Evolutionary conservation across 1,140 invertebrate genomes (phyloP), one percentile per base, ranked within the genome.

Genomic region (Magallana ariakensis): DNA sequence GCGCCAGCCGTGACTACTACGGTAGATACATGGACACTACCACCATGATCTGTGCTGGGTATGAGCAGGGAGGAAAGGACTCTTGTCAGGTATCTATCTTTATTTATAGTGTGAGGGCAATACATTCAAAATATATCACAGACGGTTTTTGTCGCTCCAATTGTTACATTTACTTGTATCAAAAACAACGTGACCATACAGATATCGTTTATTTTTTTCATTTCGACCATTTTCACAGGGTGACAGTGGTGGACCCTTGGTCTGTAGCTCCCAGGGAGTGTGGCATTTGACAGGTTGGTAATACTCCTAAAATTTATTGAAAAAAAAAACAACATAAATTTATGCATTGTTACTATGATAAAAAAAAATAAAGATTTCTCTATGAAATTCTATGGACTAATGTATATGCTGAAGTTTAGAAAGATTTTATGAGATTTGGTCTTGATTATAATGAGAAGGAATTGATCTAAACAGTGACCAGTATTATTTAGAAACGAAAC

Each of bases 41-140:
- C 6, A 87, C 86, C 46, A 87, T 87, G 86, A 80, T 87, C 57
- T 87, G 86, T 84, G 86, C 86, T 57, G 86, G 86, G 5, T 87
- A 75, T 58, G 33, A 66, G 58, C 60, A 84, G n/a, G 86, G 86
- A 1, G 86, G 86, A 46, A 87, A 80, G 54, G 86, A 87, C 62
- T 84, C 86, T 13, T 87, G 86, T 84, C 86, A 87, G 62, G 86
- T 87, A 84, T 9, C 19, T 19, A 62, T 5, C 60, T 3, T 16
- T 62, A 2, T 62, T 62, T 19, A 16, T 62, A 62, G 19, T 62
- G 15, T 62, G 4, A 62, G 19, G 8, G 19, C 26, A 80, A 2
- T 2, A 26, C 13, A 2, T 80, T 46, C 33, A 46, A 46, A 46
- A 46, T 46, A 3, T 46, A 46, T 46, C 33, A 46, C 33, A 46